These are phyloP conservation scores for Plotosus lineatus DNA, from an alignment of 2,113 vertebrate genomes.

Conservation along the genomic window DNA sequence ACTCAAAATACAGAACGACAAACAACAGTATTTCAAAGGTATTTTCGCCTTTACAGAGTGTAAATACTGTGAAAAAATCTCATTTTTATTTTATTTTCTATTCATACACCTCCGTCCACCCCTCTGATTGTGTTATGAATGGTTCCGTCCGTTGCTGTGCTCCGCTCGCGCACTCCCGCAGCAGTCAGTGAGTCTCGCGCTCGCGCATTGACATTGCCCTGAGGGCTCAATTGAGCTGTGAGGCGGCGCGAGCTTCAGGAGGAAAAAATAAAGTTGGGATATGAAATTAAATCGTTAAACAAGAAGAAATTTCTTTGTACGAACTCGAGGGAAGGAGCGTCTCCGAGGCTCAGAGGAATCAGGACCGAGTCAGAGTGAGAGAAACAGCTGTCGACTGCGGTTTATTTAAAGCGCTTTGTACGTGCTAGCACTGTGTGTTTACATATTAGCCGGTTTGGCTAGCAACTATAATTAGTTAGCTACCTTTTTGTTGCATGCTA, in stretches of 20 bases:
- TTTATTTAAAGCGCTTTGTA: neutral
- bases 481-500: constrained; percentile 6
- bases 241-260: neutral
- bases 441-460: constrained; percentile 55
- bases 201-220: too few relatives aligned
- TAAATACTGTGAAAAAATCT: too few relatives aligned
- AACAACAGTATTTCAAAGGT: too few relatives aligned
- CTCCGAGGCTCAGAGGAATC: neutral
- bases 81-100: neutral
- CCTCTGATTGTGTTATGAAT: constrained; percentile 12
- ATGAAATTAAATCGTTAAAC: neutral
- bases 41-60: too few relatives aligned
- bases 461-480: constrained; percentile 34
- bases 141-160: constrained; percentile 70
- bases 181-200: neutral
- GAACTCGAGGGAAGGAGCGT: constrained; percentile 6
- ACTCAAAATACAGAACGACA: neutral
- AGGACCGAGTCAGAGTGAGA: constrained; percentile 31
- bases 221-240: constrained; percentile 48
- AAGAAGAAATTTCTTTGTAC: neutral
- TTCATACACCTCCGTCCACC: neutral
- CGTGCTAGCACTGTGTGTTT: constrained; percentile 59
- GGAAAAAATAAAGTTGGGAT: neutral
- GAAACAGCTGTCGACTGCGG: neutral
- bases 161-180: constrained; percentile 65